Conservation (phyloP, 2,888 invertebrate genomes). For the Polylopha cassiicola region DNA sequence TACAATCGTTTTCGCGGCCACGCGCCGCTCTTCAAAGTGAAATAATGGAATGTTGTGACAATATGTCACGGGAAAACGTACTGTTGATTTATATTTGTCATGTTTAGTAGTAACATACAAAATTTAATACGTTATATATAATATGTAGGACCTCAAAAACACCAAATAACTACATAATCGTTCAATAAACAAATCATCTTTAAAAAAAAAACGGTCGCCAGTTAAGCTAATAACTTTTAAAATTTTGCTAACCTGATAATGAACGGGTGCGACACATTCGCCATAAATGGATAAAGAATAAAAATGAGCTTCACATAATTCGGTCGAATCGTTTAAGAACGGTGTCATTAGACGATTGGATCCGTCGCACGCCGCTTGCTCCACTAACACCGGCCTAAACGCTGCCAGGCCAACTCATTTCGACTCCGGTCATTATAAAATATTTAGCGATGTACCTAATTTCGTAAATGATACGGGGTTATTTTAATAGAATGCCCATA, state of each 20-base stretch:
- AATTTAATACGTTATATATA: neutral
- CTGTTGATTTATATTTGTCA: slow-evolving; percentile 36
- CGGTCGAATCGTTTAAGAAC: slow-evolving; percentile 42
- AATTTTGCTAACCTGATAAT: slow-evolving; percentile 53
- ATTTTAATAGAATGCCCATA: slow-evolving; percentile 72
- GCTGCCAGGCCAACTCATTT: slow-evolving; percentile 57
- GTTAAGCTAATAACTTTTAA: slow-evolving; percentile 6
- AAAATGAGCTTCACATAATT: slow-evolving; percentile 35
- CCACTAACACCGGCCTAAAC: slow-evolving; percentile 51
- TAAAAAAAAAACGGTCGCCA: no score
- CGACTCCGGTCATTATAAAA: slow-evolving; percentile 69
- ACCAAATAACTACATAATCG: no score
- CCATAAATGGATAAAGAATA: slow-evolving; percentile 40
- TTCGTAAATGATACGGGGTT: slow-evolving; percentile 69
- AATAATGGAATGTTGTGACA: slow-evolving; percentile 68
- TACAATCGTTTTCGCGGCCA: slow-evolving; percentile 53
- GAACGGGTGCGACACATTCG: slow-evolving; percentile 38
- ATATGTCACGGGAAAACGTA: slow-evolving; percentile 54
- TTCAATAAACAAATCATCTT: no score
- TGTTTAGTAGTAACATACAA: slow-evolving; percentile 28
- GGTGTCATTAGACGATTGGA: slow-evolving; percentile 45
- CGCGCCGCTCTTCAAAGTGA: slow-evolving; percentile 56
- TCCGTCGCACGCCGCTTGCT: slow-evolving; percentile 41
- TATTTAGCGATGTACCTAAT: slow-evolving; percentile 75
- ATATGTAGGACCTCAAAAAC: no score